These are phyloP conservation scores for Archivesica marissinica DNA, from an alignment of 1,140 invertebrate genomes.

Conservation along the genomic window DNA sequence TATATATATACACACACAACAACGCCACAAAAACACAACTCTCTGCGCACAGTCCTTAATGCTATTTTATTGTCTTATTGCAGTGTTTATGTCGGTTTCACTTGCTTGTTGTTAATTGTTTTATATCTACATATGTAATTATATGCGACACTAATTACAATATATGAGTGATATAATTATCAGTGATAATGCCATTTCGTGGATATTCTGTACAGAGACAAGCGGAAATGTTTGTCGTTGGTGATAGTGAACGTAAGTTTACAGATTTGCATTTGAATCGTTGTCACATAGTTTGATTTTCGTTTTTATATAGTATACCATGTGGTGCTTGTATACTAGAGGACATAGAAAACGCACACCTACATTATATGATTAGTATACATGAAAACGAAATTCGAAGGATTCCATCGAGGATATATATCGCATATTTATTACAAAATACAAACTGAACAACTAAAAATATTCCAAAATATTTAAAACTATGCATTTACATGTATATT, in stretches of 20 bases:
- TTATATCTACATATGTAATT: constrained; percentile 3
- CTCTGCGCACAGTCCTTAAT: background rate
- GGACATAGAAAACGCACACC: too few relatives aligned
- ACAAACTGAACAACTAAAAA: too few relatives aligned
- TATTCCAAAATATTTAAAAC: too few relatives aligned
- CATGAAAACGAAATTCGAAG: too few relatives aligned
- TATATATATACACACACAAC: background rate
- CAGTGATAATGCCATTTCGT: constrained; percentile 38
- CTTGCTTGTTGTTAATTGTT: background rate
- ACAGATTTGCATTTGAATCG: too few relatives aligned
- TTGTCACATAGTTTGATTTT: too few relatives aligned
- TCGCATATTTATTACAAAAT: too few relatives aligned
- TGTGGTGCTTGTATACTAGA: too few relatives aligned
- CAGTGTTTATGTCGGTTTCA: background rate
- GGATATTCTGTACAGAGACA: constrained; percentile 42
- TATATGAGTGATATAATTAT: background rate
- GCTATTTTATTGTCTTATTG: background rate
- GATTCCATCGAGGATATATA: too few relatives aligned
- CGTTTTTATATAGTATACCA: too few relatives aligned
- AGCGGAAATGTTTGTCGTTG: constrained; percentile 44
- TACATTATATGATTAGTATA: too few relatives aligned
- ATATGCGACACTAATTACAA: background rate
- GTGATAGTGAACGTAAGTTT: constrained; percentile 31
- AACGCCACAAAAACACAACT: background rate
- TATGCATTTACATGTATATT: too few relatives aligned